A percentile compares a stretch with the other conserved stretches of the same genome.
Conservation (phyloP, 2,888 invertebrate species). For the Saturnia pavonia region DNA sequence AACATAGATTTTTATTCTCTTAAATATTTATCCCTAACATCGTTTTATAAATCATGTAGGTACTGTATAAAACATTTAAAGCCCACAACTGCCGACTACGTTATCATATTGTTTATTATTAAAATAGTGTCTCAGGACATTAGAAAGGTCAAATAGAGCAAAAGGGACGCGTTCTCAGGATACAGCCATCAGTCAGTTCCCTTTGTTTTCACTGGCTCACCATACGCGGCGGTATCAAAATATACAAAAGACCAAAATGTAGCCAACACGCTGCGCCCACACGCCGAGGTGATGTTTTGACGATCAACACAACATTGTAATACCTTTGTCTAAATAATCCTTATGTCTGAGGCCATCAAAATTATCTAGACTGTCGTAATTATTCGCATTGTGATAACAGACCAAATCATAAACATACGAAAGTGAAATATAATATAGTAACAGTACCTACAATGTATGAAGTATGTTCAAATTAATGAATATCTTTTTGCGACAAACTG, state of each 20-base stretch:
- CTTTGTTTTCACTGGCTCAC: constrained; percentile 66
- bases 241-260: constrained; percentile 74
- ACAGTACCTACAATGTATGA: neutral
- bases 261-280: constrained; percentile 64
- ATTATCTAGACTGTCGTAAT: neutral
- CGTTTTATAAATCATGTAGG: no score
- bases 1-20: no score
- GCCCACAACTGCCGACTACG: neutral
- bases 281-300: constrained; percentile 59
- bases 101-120: constrained; percentile 19
- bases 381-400: neutral
- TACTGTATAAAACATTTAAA: neutral
- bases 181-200: constrained; percentile 60
- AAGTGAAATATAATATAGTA: neutral
- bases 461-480: neutral
- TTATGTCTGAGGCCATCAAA: constrained; percentile 24
- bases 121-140: constrained; percentile 28
- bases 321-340: constrained; percentile 33
- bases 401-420: neutral
- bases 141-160: constrained; percentile 35
- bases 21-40: no score
- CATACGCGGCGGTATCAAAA: constrained; percentile 68
- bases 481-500: no score
- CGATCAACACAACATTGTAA: constrained; percentile 43
- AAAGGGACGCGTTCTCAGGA: constrained; percentile 53